These are phyloP conservation scores for Tragelaphus imberbis DNA, from an alignment of 2,113 vertebrate species.

Conservation along the genomic window DNA sequence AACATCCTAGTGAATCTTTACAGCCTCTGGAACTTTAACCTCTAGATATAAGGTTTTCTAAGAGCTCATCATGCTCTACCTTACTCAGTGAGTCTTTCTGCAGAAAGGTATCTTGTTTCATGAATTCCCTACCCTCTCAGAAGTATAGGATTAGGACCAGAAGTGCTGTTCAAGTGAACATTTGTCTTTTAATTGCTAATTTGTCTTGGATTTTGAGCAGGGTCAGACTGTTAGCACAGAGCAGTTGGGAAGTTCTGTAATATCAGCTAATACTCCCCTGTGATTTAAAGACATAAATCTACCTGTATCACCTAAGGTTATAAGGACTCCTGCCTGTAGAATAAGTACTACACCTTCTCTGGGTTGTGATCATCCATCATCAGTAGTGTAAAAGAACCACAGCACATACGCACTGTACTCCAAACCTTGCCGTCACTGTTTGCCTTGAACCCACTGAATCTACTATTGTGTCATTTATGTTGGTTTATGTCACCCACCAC, in stretches of 20 bases:
- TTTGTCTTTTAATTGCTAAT: slow-evolving; percentile 7
- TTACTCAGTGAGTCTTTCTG: background rate
- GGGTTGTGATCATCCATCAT: background rate
- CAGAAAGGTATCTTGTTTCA: background rate
- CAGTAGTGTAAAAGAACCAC: background rate
- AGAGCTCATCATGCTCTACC: background rate
- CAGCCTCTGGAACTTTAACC: background rate
- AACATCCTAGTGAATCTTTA: background rate
- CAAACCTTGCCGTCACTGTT: background rate
- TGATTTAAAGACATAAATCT: slow-evolving; percentile 16
- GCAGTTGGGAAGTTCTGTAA: background rate
- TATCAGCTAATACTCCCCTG: background rate
- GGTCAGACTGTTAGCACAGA: background rate
- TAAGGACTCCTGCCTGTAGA: background rate
- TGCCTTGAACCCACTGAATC: background rate
- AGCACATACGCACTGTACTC: background rate
- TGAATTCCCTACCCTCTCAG: background rate
- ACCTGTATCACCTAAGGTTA: background rate
- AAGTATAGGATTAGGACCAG: background rate
- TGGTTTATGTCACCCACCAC: background rate
- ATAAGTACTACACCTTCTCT: background rate
- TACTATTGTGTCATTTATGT: background rate
- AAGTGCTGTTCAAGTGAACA: background rate
- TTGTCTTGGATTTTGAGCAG: background rate
- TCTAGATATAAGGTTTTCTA: slow-evolving; percentile 22